These are phyloP conservation scores for Melospiza melodia DNA, from an alignment of 2,113 vertebrate genomes.

Conservation along the genomic window DNA sequence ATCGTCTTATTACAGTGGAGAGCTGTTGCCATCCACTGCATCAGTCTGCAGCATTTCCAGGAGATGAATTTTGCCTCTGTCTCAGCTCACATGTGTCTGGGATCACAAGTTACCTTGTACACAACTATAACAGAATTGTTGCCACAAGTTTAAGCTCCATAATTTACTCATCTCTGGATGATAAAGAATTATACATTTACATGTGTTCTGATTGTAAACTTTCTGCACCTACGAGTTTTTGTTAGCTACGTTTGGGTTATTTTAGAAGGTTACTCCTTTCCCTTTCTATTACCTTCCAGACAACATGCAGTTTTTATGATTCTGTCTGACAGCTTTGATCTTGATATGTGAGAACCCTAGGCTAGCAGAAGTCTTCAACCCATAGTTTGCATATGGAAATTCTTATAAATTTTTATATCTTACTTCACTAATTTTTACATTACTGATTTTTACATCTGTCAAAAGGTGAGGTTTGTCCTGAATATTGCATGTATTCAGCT, in stretches of 20 bases:
- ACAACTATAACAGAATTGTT: background rate
- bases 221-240: background rate
- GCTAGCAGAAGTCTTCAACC: background rate
- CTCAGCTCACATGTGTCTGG: background rate
- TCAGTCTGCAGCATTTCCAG: background rate
- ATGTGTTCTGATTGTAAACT: background rate
- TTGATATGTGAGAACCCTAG: background rate
- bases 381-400: background rate
- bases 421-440: background rate
- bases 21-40: background rate
- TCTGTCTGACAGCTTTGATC: background rate
- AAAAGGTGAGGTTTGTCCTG: background rate
- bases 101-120: background rate
- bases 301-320: background rate
- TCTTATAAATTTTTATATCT: background rate
- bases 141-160: background rate
- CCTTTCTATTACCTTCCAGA: background rate
- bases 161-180: background rate
- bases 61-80: background rate
- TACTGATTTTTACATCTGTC: background rate
- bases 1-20: background rate
- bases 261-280: background rate
- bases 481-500: background rate
- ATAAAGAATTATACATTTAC: background rate
- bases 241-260: background rate